phyloP scores from a whole-genome alignment of 2,888 invertebrate genomes.

The Drosophila macrospina region DNA sequence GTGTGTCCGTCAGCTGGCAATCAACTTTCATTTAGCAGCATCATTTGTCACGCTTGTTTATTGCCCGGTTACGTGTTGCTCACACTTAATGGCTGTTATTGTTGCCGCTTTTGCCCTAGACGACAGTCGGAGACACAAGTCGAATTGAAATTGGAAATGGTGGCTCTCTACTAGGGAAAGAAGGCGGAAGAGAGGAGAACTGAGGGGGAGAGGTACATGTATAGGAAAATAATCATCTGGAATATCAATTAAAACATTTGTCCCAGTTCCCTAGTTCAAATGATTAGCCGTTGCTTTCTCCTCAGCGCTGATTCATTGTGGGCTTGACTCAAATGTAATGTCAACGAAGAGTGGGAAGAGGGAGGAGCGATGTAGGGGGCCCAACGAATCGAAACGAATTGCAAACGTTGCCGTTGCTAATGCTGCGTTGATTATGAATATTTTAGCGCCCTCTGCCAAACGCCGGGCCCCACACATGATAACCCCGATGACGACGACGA shows the following conservation, averaged over 20 bases:
- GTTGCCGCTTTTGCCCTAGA: slow-evolving; percentile 36
- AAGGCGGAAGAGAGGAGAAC: slow-evolving; percentile 4
- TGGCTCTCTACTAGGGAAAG: neutral
- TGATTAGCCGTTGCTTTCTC: neutral
- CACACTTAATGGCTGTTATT: slow-evolving; percentile 76
- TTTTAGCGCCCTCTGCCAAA: slow-evolving; percentile 53
- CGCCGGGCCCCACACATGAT: slow-evolving; percentile 35
- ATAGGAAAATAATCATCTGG: neutral
- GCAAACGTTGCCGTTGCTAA: slow-evolving; percentile 54
- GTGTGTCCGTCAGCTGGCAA: slow-evolving; percentile 82
- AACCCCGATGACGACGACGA: slow-evolving; percentile 30
- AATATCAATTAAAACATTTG: neutral
- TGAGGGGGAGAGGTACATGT: neutral
- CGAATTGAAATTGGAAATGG: slow-evolving; percentile 9
- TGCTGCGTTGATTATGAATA: slow-evolving; percentile 74
- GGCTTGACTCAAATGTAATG: neutral
- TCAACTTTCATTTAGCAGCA: slow-evolving; percentile 85
- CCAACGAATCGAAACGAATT: slow-evolving; percentile 31
- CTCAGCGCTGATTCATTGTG: slow-evolving; percentile 30
- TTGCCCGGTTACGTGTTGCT: slow-evolving; percentile 77
- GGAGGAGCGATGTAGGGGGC: neutral
- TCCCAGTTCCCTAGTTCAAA: slow-evolving; percentile 29
- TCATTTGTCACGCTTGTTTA: slow-evolving; percentile 85
- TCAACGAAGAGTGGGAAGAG: slow-evolving; percentile 6
- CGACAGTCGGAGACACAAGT: slow-evolving; percentile 6